A percentile compares a stretch with the other conserved stretches of the same genome.
Conservation (phyloP, 2,797 vertebrate species). For the Sebastes wilsoni region DNA sequence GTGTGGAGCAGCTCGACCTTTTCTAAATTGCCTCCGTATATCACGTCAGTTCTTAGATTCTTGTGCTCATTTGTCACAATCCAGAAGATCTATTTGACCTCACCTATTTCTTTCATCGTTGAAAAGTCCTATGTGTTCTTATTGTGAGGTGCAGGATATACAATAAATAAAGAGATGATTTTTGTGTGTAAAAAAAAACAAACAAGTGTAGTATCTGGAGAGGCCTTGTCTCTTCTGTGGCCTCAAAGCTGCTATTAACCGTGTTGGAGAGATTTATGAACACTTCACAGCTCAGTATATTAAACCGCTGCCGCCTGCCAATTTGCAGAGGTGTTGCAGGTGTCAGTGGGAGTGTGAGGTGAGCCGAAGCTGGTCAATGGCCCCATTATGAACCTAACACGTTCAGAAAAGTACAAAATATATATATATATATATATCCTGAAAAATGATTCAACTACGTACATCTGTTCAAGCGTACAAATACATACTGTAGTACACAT, state of each 20-base stretch:
- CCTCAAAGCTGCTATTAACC: conserved; percentile 62
- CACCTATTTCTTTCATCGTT: not conserved
- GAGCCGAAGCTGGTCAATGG: conserved; percentile 73
- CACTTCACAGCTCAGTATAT: conserved; percentile 73
- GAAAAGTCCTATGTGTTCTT: not conserved
- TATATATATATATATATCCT: conserved; percentile 9
- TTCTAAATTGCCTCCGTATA: conserved; percentile 6
- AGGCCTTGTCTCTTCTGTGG: conserved; percentile 37
- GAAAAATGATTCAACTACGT: not conserved
- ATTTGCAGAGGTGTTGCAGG: conserved; percentile 79
- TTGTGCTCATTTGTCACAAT: not conserved
- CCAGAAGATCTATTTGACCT: not conserved
- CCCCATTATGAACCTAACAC: conserved; percentile 73
- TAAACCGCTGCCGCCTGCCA: conserved; percentile 75
- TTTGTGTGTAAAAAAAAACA: conserved; percentile 35
- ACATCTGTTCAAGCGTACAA: not conserved
- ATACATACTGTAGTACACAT: not conserved
- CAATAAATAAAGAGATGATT: not conserved
- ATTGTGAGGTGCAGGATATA: not conserved
- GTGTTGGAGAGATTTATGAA: conserved; percentile 78
- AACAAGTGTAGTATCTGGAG: conserved; percentile 24
- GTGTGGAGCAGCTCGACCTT: not conserved
- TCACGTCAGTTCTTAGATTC: not conserved
- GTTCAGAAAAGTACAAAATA: conserved; percentile 30
- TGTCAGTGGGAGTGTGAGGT: conserved; percentile 78